These are phyloP conservation scores for Conopomorpha cramerella DNA, from an alignment of 1,140 invertebrate species.

Conservation along the genomic window DNA sequence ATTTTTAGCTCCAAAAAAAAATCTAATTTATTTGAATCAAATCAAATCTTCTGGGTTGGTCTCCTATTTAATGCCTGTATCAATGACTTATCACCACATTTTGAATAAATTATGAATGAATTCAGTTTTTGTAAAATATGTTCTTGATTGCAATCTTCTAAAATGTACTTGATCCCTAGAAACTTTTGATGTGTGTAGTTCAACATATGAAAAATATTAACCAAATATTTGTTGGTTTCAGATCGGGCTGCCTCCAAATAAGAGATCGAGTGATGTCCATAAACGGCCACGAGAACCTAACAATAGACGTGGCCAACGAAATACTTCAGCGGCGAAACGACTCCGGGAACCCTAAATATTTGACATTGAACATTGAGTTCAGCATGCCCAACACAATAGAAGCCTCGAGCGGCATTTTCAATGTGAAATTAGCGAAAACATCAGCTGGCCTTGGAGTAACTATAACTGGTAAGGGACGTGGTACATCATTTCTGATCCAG, in stretches of 20 bases:
- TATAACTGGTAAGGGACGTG: slow-evolving; percentile 76
- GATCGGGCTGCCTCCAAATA: slow-evolving; percentile 76
- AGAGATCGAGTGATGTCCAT: slow-evolving; percentile 83
- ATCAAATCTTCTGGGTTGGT: no score
- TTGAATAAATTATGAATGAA: no score
- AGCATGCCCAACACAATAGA: slow-evolving; percentile 92
- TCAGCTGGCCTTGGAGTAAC: slow-evolving; percentile 83
- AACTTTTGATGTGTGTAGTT: no score
- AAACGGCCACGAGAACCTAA: slow-evolving; percentile 72
- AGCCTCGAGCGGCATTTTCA: slow-evolving; percentile 86
- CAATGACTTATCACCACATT: no score
- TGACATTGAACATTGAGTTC: slow-evolving; percentile 77
- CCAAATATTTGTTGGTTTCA: slow-evolving; percentile 9
- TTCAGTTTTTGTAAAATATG: no score
- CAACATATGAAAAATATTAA: no score
- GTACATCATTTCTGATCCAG: no score
- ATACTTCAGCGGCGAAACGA: slow-evolving; percentile 53
- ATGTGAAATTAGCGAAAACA: slow-evolving; percentile 84
- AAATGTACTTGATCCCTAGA: no score
- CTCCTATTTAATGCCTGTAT: no score
- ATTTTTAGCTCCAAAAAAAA: no score
- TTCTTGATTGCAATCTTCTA: no score
- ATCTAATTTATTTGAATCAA: no score
- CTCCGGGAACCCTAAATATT: slow-evolving; percentile 40
- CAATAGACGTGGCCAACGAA: slow-evolving; percentile 51